Evolutionary conservation across 2,888 invertebrate genomes (phyloP).

Genomic region (Chorisops tibialis): DNA sequence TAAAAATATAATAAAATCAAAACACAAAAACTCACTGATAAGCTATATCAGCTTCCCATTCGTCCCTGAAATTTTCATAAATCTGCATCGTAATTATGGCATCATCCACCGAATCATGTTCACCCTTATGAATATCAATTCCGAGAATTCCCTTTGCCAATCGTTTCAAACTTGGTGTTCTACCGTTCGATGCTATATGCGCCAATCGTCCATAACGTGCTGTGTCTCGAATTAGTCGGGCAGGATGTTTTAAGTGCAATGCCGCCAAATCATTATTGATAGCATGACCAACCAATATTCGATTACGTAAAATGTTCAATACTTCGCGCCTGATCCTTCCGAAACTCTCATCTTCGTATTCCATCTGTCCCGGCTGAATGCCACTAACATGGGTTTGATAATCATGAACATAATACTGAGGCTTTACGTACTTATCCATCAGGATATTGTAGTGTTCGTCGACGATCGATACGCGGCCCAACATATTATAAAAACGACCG

Average conservation of each 20-base stretch:
- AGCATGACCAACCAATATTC: conserved; percentile 82
- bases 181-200: conserved; percentile 64
- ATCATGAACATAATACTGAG: conserved; percentile 66
- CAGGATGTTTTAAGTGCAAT: conserved; percentile 76
- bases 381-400: conserved; percentile 86
- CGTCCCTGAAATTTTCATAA: no score
- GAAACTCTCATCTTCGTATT: conserved; percentile 66
- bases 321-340: conserved; percentile 73
- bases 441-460: conserved; percentile 77
- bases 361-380: conserved; percentile 69
- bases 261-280: conserved; percentile 81
- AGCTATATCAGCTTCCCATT: no score
- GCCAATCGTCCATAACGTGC: conserved; percentile 70
- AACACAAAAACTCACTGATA: no score
- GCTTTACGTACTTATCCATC: conserved; percentile 82
- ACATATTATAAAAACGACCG: conserved; percentile 67
- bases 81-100: conserved; percentile 75
- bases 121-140: conserved; percentile 77
- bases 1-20: no score
- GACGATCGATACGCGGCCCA: conserved; percentile 86
- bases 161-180: conserved; percentile 77
- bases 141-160: conserved; percentile 71
- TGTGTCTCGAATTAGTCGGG: conserved; percentile 73
- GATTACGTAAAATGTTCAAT: conserved; percentile 65
- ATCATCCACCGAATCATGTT: conserved; percentile 77